Conservation (phyloP, 2,888 invertebrate species). For the Cryptus viduatorius region DNA sequence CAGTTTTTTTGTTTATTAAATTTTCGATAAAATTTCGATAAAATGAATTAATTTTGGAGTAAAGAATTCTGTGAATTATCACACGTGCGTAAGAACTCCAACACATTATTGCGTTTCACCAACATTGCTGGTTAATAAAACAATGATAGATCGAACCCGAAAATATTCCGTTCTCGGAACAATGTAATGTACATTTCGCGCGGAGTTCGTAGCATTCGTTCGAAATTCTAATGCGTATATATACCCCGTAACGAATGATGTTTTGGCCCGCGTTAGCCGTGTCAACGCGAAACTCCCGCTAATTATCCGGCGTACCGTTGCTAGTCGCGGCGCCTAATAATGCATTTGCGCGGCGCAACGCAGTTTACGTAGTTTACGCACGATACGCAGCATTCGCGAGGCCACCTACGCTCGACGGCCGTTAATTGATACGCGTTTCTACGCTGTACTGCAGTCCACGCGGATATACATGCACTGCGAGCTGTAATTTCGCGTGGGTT, state of each 20-base stretch:
- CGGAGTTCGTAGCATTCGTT: neutral
- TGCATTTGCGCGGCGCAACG: conserved; percentile 28
- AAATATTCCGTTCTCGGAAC: neutral
- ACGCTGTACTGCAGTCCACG: conserved; percentile 47
- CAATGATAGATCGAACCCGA: neutral
- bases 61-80: too few species aligned
- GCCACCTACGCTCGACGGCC: conserved; percentile 48
- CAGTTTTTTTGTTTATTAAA: too few species aligned
- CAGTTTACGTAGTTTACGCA: conserved; percentile 38
- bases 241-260: conserved; percentile 34
- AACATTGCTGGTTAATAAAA: neutral
- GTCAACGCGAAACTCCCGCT: conserved; percentile 50
- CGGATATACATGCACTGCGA: conserved; percentile 43
- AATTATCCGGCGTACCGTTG: conserved; percentile 44
- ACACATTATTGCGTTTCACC: neutral
- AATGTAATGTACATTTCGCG: neutral
- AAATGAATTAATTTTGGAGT: neutral
- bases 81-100: neutral
- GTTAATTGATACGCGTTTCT: conserved; percentile 73
- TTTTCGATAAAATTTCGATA: neutral
- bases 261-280: conserved; percentile 11
- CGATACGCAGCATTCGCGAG: conserved; percentile 53
- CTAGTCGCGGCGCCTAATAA: conserved; percentile 48
- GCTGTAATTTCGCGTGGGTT: conserved; percentile 19
- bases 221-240: conserved; percentile 33